Percentiles rank a stretch among this genome's conserved stretches.
phyloP scores from a whole-genome alignment of 2,797 vertebrate species.

The Cyclura pinguis region DNA sequence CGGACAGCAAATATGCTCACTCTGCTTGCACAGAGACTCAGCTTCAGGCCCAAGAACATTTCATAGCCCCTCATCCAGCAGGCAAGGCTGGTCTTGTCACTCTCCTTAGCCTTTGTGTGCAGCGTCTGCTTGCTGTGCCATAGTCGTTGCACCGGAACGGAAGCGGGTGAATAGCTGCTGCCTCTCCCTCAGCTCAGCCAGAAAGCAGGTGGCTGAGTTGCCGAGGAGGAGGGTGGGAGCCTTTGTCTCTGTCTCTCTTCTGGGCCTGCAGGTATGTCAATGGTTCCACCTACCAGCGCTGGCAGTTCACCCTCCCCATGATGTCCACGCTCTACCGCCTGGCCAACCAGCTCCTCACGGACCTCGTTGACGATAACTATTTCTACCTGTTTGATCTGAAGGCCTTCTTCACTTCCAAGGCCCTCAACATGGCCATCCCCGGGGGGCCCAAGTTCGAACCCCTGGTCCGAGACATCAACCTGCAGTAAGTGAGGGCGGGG shows the following conservation, averaged over 20 bases:
- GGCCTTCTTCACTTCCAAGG: constrained; percentile 98
- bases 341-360: constrained; percentile 97
- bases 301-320: constrained; percentile 99
- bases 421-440: constrained; percentile 98
- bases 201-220: too few species aligned
- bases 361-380: constrained; percentile 97
- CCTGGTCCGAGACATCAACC: constrained; percentile 96
- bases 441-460: constrained; percentile 99
- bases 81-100: background rate
- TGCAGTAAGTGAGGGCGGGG: constrained; percentile 87
- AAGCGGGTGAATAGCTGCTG: too few species aligned
- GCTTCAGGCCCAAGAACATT: too few species aligned
- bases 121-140: too few species aligned
- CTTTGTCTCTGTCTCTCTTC: background rate
- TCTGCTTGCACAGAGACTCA: too few species aligned
- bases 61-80: accelerated
- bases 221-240: too few species aligned
- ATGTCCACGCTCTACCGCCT: constrained; percentile 98
- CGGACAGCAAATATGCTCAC: too few species aligned
- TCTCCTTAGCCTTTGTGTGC: too few species aligned
- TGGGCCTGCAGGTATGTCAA: constrained; percentile 90
- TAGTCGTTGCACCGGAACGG: too few species aligned
- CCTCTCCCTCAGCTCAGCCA: too few species aligned
- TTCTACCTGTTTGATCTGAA: constrained; percentile 99
- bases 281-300: constrained; percentile 96